Evolutionary conservation across 2,113 vertebrate genomes (phyloP).

Genomic region (Acanthochromis polyacanthus): DNA sequence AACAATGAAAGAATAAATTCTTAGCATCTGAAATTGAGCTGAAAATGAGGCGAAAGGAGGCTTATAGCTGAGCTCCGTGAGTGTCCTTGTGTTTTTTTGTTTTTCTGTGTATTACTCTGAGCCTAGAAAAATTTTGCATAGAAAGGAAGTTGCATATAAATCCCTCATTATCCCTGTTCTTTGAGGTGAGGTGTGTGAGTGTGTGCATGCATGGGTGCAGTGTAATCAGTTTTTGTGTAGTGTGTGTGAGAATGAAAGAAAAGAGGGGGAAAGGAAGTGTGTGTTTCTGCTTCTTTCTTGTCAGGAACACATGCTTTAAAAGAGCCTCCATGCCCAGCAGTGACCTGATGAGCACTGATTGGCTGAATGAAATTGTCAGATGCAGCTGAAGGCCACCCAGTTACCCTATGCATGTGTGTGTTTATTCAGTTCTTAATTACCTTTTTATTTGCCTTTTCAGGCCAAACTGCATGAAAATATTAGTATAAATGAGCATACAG

Average conservation of each 20-base stretch:
- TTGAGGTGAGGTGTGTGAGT: slow-evolving; percentile 40
- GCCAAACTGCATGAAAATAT: neutral
- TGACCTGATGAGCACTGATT: slow-evolving; percentile 69
- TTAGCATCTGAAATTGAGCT: slow-evolving; percentile 25
- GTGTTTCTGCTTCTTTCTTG: slow-evolving; percentile 29
- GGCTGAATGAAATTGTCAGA: slow-evolving; percentile 81
- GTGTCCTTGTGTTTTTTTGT: slow-evolving; percentile 59
- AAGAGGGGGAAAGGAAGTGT: neutral
- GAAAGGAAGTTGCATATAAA: slow-evolving; percentile 71
- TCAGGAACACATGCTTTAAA: slow-evolving; percentile 60
- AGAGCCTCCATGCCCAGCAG: slow-evolving; percentile 34
- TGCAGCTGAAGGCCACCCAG: slow-evolving; percentile 71
- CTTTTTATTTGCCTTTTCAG: neutral
- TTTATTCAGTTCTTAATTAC: slow-evolving; percentile 6
- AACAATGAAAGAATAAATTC: slow-evolving; percentile 5
- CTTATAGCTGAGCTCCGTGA: slow-evolving; percentile 27
- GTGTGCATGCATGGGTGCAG: neutral
- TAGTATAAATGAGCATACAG: slow-evolving; percentile 16
- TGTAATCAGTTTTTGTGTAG: slow-evolving; percentile 5
- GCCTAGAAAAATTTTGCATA: slow-evolving; percentile 38
- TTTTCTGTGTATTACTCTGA: slow-evolving; percentile 42
- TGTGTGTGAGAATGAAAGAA: neutral
- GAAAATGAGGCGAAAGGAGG: slow-evolving; percentile 32
- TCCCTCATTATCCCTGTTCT: slow-evolving; percentile 70
- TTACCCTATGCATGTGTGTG: neutral